A percentile compares a stretch with the other conserved stretches of the same genome.
phyloP scores from a whole-genome alignment of 2,888 invertebrate genomes.

The Tupiocoris notatus region DNA sequence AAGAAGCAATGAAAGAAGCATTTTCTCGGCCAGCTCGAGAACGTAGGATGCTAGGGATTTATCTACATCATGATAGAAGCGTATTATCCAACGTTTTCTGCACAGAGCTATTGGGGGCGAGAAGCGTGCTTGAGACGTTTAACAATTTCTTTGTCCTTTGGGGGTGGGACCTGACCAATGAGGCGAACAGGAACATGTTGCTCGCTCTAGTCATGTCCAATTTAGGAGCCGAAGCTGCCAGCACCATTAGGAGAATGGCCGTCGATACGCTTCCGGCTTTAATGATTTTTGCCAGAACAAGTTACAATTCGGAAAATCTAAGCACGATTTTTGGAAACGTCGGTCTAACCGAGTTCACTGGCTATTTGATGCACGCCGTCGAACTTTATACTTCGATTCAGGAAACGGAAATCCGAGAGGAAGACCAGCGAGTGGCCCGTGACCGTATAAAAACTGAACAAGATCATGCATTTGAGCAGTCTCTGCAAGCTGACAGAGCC shows the following conservation, averaged over 20 bases:
- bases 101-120: slow-evolving; percentile 87
- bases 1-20: slow-evolving; percentile 87
- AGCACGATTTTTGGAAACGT: slow-evolving; percentile 63
- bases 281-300: slow-evolving; percentile 81
- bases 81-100: slow-evolving; percentile 96
- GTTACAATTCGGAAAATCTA: slow-evolving; percentile 86
- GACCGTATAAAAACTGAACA: slow-evolving; percentile 90
- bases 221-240: slow-evolving; percentile 29
- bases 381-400: slow-evolving; percentile 79
- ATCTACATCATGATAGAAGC: slow-evolving; percentile 94
- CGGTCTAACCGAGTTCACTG: slow-evolving; percentile 83
- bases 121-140: slow-evolving; percentile 85
- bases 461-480: slow-evolving; percentile 88
- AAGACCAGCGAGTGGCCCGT: slow-evolving; percentile 83
- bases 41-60: slow-evolving; percentile 90
- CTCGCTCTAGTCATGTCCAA: slow-evolving; percentile 59
- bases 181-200: slow-evolving; percentile 78
- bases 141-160: slow-evolving; percentile 88
- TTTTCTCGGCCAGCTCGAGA: slow-evolving; percentile 87
- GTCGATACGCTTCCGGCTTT: slow-evolving; percentile 85
- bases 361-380: slow-evolving; percentile 80
- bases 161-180: slow-evolving; percentile 95
- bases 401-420: slow-evolving; percentile 74
- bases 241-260: slow-evolving; percentile 66
- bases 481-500: slow-evolving; percentile 82